Conservation (phyloP, 2,888 invertebrate species). For the Eupithecia exiguata region DNA sequence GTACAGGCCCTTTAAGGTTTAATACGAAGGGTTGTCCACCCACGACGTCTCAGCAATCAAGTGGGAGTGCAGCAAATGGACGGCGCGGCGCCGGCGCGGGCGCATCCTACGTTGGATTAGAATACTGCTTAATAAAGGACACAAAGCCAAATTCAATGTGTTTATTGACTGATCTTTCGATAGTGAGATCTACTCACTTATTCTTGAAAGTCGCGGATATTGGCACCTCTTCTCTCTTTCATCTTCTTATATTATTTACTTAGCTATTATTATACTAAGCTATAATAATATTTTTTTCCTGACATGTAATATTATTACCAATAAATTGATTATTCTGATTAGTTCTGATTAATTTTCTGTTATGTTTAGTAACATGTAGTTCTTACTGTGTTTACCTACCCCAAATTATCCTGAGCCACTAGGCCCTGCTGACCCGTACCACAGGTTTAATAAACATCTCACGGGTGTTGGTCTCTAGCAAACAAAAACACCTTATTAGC, state of each 20-base stretch:
- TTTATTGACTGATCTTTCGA: background rate
- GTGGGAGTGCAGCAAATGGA: constrained; percentile 64
- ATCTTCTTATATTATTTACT: background rate
- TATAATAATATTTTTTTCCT: too few relatives aligned
- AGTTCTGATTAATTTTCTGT: background rate
- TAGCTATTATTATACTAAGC: too few relatives aligned
- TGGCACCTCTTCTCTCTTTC: too few relatives aligned
- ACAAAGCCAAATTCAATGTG: background rate
- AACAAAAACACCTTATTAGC: too few relatives aligned
- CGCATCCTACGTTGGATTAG: constrained; percentile 46
- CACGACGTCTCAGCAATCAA: constrained; percentile 53
- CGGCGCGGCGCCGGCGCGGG: constrained; percentile 57
- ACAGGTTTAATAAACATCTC: too few relatives aligned
- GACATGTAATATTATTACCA: too few relatives aligned
- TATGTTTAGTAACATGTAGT: background rate
- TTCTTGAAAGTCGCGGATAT: background rate
- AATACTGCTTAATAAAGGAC: background rate
- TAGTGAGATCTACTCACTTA: background rate
- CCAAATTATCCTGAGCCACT: too few relatives aligned
- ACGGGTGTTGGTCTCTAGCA: too few relatives aligned
- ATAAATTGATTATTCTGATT: too few relatives aligned
- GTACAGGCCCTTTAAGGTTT: constrained; percentile 8
- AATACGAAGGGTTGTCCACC: constrained; percentile 35
- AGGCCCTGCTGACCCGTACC: too few relatives aligned
- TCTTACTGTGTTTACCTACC: too few relatives aligned